Evolutionary conservation across 1,140 invertebrate species (phyloP).

Genomic region (Dreissena polymorpha): DNA sequence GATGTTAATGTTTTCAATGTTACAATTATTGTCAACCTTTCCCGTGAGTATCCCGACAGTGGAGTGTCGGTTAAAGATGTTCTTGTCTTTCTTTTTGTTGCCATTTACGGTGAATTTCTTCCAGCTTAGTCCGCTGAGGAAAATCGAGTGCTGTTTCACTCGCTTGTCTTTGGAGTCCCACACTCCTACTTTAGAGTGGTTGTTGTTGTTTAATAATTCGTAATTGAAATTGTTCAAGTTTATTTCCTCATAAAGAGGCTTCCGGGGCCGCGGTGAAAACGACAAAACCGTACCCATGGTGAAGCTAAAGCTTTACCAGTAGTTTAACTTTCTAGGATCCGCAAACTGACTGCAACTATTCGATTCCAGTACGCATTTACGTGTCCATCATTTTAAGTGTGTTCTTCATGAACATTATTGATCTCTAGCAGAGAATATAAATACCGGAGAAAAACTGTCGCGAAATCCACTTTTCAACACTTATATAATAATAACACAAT

Average conservation of each 20-base stretch:
- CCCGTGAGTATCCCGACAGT: conserved; percentile 64
- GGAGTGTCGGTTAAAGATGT: conserved; percentile 65
- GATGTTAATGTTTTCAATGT: conserved; percentile 74
- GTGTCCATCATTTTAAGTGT: no score
- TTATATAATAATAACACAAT: no score
- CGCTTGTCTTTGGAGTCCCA: conserved; percentile 88
- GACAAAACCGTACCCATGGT: conserved; percentile 96
- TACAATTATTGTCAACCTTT: conserved; percentile 83
- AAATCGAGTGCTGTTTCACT: conserved; percentile 96
- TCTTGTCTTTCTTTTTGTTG: conserved; percentile 90
- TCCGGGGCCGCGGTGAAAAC: conserved; percentile 93
- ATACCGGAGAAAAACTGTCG: no score
- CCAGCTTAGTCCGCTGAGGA: conserved; percentile 97
- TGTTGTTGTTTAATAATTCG: conserved; percentile 90
- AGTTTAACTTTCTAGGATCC: no score
- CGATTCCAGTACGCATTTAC: no score
- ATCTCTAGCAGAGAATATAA: no score
- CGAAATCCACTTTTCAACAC: no score
- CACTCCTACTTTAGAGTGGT: conserved; percentile 77
- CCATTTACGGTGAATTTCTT: conserved; percentile 95
- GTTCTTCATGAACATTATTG: no score
- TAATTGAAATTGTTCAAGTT: conserved; percentile 90
- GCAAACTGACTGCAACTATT: no score
- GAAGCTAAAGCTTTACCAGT: not conserved
- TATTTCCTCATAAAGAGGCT: conserved; percentile 88